Evolutionary conservation across 1,140 invertebrate species (phyloP).

Genomic region (Oppia nitens): DNA sequence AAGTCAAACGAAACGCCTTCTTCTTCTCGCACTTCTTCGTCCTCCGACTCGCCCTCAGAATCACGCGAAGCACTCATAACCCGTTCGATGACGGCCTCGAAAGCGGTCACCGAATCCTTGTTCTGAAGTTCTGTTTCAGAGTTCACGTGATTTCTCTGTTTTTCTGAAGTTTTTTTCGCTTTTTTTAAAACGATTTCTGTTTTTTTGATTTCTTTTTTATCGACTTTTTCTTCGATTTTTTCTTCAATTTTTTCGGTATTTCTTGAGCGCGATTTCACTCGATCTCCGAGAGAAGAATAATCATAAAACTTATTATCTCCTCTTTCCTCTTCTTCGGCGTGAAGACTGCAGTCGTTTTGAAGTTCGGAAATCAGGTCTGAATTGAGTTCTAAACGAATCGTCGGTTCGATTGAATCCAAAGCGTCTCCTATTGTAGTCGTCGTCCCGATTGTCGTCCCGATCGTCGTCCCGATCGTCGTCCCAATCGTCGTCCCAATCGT

Average conservation of each 20-base stretch:
- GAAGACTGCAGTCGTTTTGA: background rate
- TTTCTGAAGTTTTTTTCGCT: too few relatives aligned
- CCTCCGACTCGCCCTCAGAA: too few relatives aligned
- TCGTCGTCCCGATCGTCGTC: background rate
- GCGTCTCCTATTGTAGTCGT: background rate
- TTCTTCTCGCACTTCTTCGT: too few relatives aligned
- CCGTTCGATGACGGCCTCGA: background rate
- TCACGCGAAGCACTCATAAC: background rate
- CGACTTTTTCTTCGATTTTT: too few relatives aligned
- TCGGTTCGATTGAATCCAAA: slow-evolving; percentile 11
- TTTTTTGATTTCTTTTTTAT: too few relatives aligned
- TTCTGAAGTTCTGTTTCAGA: background rate
- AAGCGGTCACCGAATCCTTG: background rate
- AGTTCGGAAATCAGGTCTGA: slow-evolving; percentile 5
- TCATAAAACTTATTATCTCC: background rate
- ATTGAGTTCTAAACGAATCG: slow-evolving; percentile 10
- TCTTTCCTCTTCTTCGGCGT: background rate
- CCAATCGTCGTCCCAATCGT: too few relatives aligned
- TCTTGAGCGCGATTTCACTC: slow-evolving; percentile 13
- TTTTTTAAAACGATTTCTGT: too few relatives aligned
- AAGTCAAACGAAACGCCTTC: slow-evolving; percentile 10
- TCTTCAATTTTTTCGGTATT: too few relatives aligned
- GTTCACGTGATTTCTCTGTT: background rate
- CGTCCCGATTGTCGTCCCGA: background rate
- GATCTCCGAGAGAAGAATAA: slow-evolving; percentile 16